Percentiles rank a stretch among this genome's conserved stretches.
Conservation (phyloP, 2,888 invertebrate species). For the Gymnocheta viridis region DNA sequence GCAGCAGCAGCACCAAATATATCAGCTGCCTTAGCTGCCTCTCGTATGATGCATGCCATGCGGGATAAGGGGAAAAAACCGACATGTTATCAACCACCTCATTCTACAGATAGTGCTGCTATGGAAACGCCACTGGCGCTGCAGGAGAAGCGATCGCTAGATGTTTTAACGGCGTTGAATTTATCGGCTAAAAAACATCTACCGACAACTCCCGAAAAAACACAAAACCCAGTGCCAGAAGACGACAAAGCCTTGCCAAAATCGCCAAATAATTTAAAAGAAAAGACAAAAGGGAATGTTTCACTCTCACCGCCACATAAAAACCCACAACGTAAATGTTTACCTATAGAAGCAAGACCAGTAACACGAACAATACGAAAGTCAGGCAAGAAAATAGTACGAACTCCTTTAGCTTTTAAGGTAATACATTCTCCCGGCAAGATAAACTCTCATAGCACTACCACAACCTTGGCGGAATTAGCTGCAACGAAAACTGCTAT, state of each 20-base stretch:
- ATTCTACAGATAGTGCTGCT: conserved; percentile 12
- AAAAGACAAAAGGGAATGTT: conserved; percentile 39
- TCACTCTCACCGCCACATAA: conserved; percentile 42
- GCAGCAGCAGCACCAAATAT: conserved; percentile 51
- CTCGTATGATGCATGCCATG: conserved; percentile 63
- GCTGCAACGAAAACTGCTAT: conserved; percentile 39
- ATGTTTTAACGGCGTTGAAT: conserved; percentile 78
- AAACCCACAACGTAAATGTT: conserved; percentile 71
- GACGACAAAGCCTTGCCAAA: conserved; percentile 58
- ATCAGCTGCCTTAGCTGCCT: conserved; percentile 35
- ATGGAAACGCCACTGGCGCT: conserved; percentile 62
- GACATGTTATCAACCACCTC: conserved; percentile 40
- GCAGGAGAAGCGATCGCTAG: conserved; percentile 73
- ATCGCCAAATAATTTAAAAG: conserved; percentile 36
- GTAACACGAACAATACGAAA: conserved; percentile 65
- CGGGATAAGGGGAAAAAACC: conserved; percentile 61
- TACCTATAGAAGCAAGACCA: conserved; percentile 75
- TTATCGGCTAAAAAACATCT: conserved; percentile 78
- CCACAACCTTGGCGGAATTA: conserved; percentile 51
- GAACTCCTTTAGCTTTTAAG: conserved; percentile 69
- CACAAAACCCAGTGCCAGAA: conserved; percentile 6
- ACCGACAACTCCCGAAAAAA: conserved; percentile 51
- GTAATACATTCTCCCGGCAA: conserved; percentile 61
- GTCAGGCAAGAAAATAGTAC: conserved; percentile 67
- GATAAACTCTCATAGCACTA: conserved; percentile 65